phyloP scores from a whole-genome alignment of 2,113 vertebrate genomes.

The Onychostruthus taczanowskii region DNA sequence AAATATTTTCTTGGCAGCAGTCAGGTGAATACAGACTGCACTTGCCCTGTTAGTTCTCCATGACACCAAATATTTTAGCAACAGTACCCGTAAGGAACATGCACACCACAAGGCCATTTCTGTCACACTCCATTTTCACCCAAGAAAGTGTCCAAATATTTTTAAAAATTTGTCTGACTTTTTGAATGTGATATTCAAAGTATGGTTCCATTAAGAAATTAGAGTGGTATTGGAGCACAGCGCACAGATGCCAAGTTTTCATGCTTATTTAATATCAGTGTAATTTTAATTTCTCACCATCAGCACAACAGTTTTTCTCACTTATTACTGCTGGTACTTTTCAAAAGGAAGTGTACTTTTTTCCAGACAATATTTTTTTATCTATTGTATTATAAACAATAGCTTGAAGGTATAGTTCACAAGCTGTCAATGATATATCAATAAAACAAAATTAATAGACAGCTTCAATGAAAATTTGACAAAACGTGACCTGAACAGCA shows the following conservation, averaged over 20 bases:
- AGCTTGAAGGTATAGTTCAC: not conserved
- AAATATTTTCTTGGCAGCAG: not conserved
- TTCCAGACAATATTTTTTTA: not conserved
- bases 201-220: not conserved
- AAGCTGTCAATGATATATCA: not conserved
- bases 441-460: not conserved
- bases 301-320: not conserved
- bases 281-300: not conserved
- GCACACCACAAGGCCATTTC: not conserved
- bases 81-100: not conserved
- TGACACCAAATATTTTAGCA: not conserved
- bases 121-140: not conserved
- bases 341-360: not conserved
- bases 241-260: rapidly evolving
- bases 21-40: not conserved
- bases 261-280: not conserved
- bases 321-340: not conserved
- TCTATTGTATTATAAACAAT: not conserved
- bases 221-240: not conserved
- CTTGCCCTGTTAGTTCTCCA: not conserved
- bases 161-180: not conserved
- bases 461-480: not conserved
- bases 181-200: not conserved
- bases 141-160: not conserved
- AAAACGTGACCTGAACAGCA: not conserved